These are phyloP conservation scores for Larimichthys polyactis DNA, from an alignment of 2,113 vertebrate genomes.

Conservation along the genomic window DNA sequence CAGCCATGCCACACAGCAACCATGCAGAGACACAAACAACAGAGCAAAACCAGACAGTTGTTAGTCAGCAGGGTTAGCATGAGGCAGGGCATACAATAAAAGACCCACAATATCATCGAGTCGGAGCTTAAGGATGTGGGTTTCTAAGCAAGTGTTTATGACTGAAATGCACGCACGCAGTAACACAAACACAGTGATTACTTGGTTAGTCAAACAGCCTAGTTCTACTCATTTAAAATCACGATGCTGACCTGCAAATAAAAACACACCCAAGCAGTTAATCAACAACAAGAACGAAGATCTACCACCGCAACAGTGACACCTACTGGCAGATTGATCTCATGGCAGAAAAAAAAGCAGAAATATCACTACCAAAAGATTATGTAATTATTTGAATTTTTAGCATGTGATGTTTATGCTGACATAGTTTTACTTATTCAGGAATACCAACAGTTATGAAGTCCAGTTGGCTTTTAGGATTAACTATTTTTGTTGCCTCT, in stretches of 20 bases:
- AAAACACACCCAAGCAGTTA: conserved; percentile 29
- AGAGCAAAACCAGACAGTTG: conserved; percentile 68
- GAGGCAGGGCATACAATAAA: not conserved
- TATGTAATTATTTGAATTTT: not conserved
- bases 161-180: conserved; percentile 9
- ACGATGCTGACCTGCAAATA: not conserved
- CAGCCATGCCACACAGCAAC: conserved; percentile 70
- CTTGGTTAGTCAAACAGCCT: conserved; percentile 14
- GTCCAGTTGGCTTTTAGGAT: not conserved
- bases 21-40: conserved; percentile 86
- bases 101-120: not conserved
- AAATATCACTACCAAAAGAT: not conserved
- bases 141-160: conserved; percentile 14
- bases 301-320: conserved; percentile 43
- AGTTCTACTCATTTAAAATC: conserved; percentile 7
- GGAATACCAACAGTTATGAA: not conserved
- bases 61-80: conserved; percentile 73
- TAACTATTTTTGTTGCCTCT: not conserved
- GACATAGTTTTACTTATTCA: conserved; percentile 5
- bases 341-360: conserved; percentile 29
- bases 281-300: conserved; percentile 9
- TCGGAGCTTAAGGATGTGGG: not conserved
- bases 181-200: not conserved
- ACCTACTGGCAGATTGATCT: conserved; percentile 47
- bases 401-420: no score